These are phyloP conservation scores for Danio jaintianensis DNA, from an alignment of 2,797 vertebrate genomes.

Conservation along the genomic window DNA sequence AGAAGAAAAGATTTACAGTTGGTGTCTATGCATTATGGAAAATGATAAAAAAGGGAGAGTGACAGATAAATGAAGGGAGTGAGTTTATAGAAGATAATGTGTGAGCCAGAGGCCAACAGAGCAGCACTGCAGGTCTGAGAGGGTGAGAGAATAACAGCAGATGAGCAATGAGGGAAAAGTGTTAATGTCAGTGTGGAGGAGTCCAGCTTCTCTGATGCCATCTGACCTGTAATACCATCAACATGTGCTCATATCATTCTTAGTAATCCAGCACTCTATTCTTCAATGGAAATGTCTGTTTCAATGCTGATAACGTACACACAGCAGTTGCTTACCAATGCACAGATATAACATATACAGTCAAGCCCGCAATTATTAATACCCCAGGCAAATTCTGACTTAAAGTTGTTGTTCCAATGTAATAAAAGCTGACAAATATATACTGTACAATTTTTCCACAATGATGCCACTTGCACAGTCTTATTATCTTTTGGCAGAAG, in stretches of 20 bases:
- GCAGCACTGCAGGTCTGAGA: not conserved
- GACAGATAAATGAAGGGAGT: not conserved
- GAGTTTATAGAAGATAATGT: conserved; percentile 3
- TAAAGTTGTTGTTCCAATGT: too few relatives aligned
- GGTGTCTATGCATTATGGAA: too few relatives aligned
- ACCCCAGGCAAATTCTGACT: too few relatives aligned
- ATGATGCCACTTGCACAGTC: too few relatives aligned
- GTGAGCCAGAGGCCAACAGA: conserved; percentile 15
- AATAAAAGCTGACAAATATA: too few relatives aligned
- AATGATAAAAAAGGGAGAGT: not conserved
- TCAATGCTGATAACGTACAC: not conserved
- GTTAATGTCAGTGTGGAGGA: conserved; percentile 8
- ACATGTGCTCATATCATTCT: conserved; percentile 3
- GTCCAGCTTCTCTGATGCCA: conserved; percentile 41
- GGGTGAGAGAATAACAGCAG: conserved; percentile 11
- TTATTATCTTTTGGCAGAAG: too few relatives aligned
- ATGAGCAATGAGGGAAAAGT: conserved; percentile 15
- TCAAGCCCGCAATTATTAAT: too few relatives aligned
- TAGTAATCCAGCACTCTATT: conserved; percentile 13
- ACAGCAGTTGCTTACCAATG: not conserved
- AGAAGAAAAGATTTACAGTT: too few relatives aligned
- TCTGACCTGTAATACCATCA: conserved; percentile 22
- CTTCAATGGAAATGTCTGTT: not conserved
- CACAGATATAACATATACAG: not conserved
- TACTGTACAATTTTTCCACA: too few relatives aligned